Percentiles rank a stretch among this genome's conserved stretches.
These are phyloP conservation scores for Gallinago paraguaiae DNA, from an alignment of 2,113 vertebrate species.

Conservation along the genomic window DNA sequence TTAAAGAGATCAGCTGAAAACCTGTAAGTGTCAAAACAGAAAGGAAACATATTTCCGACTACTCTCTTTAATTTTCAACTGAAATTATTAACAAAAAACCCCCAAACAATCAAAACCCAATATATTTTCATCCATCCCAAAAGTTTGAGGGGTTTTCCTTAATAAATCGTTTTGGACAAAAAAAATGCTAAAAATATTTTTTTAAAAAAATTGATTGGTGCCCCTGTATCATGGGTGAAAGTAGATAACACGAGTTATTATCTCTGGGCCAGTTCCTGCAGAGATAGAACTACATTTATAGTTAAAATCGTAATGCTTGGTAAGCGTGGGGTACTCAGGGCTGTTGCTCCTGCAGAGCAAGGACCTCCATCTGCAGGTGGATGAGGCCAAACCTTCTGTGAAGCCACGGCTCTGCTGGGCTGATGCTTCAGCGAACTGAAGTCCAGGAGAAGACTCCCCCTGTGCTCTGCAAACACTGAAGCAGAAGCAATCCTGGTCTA, in stretches of 20 bases:
- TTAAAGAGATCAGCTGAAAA: background rate
- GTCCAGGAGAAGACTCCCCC: too few species aligned
- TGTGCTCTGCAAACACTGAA: background rate
- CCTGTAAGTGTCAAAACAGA: background rate
- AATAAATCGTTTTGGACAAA: background rate
- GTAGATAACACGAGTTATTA: accelerated
- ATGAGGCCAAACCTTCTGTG: background rate
- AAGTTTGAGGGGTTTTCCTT: background rate
- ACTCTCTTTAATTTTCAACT: background rate
- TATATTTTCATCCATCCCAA: background rate
- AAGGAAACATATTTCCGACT: background rate
- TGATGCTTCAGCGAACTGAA: background rate
- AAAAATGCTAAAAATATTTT: background rate
- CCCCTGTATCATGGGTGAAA: background rate
- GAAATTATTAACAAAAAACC: background rate
- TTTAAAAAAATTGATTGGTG: background rate
- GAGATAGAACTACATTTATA: background rate
- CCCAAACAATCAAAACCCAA: background rate
- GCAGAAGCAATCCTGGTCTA: background rate
- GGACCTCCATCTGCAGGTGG: background rate
- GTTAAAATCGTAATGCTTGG: accelerated
- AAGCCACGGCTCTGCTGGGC: background rate
- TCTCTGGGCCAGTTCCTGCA: background rate
- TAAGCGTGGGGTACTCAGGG: background rate
- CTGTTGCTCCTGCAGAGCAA: background rate